Base-by-base conservation (phyloP, 2,113 vertebrate genomes). In the Xiphophorus maculatus region DNA sequence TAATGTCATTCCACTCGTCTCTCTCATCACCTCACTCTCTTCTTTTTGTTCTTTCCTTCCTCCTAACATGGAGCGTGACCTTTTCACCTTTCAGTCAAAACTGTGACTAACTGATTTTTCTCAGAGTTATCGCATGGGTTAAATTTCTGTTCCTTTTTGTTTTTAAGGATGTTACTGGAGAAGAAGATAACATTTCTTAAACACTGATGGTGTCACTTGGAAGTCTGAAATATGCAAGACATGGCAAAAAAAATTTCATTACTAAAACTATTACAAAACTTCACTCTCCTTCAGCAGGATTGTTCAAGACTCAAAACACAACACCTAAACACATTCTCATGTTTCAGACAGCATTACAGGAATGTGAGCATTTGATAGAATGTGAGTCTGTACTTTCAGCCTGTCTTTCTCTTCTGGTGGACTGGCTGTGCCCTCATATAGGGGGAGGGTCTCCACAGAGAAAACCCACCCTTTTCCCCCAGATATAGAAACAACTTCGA, bases 361-460 rank as follows among this genome's bases (percentile, higher is more conserved):
- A 79, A 27, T 76, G 69, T 35, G 14, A 81, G 74, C 63, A 63
- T 79, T 71, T 86, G 64, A 74, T 80, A 81, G 89, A 84, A 79
- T 88, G 84, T 65, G 64, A 29, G 67, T 80, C 79, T 76, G 71
- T 89, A 76, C 90, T 86, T 90, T 82, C 86, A 80, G 65, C 75
- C 77, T 76, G 61, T 84, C 63, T 70, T 83, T 87, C 73, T 85
- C 74, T 70, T 88, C 76, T 71, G 84, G 74, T 83, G 79, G 67
- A 76, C 75, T 80, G 30, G 25, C 17, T 27, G 48, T 71, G 66
- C 73, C 77, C 79, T 84, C 81, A 42, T 58, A 89, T 48, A 77
- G 14, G 48, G 69, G 82, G 84, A 86, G 76, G 78, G 78, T 33
- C 77, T 76, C 83, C 29, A 75, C 4, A 12, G 8, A 14, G 33